Evolutionary conservation across 2,888 invertebrate genomes (phyloP), one percentile per base, ranked within the genome.

Genomic region (Ligdia adustata): DNA sequence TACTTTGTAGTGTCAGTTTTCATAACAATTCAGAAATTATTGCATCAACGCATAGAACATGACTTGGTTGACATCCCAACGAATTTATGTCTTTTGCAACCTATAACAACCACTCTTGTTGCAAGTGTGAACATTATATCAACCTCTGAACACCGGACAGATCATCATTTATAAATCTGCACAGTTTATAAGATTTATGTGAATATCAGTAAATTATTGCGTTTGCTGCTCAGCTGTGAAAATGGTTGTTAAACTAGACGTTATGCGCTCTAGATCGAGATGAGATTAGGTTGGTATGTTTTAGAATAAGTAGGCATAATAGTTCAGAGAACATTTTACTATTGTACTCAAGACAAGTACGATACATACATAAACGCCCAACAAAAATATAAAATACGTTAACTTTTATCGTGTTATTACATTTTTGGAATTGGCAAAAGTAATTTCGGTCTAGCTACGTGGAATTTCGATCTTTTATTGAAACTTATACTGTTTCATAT

Each of bases 61-160:
- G 41, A 41, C 24, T 33, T 41, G 2, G 57, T 50, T 57, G 57
- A 55, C 54, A 54, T 42, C 52, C 24, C 39, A 41, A 33, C 42
- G 33, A 41, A 57, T 57, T 57, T 57, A 57, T 50, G 55, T 51
- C 44, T 44, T 47, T 33, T 28, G 12, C 16, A 14, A 18, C 20
- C 22, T 33, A 31, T 42, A 32, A 38, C 38, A 42, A 27, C 29
- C 16, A 15, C 31, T 16, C 16, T 33, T 43, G 38, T 41, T 45
- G 44, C 67, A 68, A 76, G 82, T 79, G 79, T 78, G 75, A 81
- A 81, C 77, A 72, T 74, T 78, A 75, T 78, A 80, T 79, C 79
- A 81, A 80, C 76, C 73, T 57, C 59, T 57, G 49, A 46, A 52
- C 61, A 61, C 60, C 59, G 57, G 64, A 66, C 69, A 64, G 68